Base-by-base conservation (phyloP, 2,888 invertebrate genomes). In the Zhengitettix transpicula region DNA sequence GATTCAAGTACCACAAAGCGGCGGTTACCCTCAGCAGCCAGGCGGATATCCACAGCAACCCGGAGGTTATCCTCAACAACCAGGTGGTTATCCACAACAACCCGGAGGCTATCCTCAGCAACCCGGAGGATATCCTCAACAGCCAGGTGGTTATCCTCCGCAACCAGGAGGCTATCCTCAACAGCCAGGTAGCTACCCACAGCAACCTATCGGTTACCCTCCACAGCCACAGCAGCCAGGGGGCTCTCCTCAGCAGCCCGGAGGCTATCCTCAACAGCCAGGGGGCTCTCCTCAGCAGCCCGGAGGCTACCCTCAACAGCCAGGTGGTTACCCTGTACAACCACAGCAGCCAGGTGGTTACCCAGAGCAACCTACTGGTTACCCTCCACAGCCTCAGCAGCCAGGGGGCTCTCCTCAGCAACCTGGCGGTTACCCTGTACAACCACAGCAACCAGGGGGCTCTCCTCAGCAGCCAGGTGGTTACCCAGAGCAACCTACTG, bases 1-100 rank as follows among this genome's bases (percentile, higher is more conserved):
- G 64, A 62, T 65, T 40, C 65, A 65, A 54, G 63, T 65, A 5
- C 64, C 63, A 47, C 55, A 10, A 52, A 42, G 9, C 17, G 55
- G 60, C 17, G 56, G 52, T 15, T 63, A 63, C 3, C 59, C 62
- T 8, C 59, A 58, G 11, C 63, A 57, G 40, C 60, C 61, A 7
- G 60, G 56, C 0, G 52, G 58, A 41, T 52, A 56, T 60, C 55
- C 42, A 28, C 55, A 51, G 10, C 60, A 41, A 16, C 15, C 15
- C 15, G 53, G 53, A 28, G n/a, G 16, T 1, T 56, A 56, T 40
- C 56, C 59, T 15, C 55, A 10, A 42, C 59, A 42, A 16, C 16
- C 16, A 12, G 55, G 55, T n/a, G 28, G 40, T 7, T 55, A 55
- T 41, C 55, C 55, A 1, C 59, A 44, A 28, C 56, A 55, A n/a